phyloP scores from a whole-genome alignment of 2,797 vertebrate species.

The Anas capensis region DNA sequence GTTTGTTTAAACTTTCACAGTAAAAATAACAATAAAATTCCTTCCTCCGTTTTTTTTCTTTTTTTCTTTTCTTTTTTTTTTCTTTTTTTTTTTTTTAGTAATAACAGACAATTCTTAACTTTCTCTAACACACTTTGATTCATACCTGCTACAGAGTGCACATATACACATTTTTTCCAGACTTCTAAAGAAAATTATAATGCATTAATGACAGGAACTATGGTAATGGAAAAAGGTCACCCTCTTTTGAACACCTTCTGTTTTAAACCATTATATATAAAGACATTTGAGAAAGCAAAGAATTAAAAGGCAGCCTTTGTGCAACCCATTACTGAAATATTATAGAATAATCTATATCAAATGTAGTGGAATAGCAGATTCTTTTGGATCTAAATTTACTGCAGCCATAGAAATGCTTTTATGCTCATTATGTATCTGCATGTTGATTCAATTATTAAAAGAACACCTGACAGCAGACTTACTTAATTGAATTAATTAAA shows the following conservation, averaged over 20 bases:
- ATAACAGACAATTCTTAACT: constrained; percentile 81
- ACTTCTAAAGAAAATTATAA: constrained; percentile 89
- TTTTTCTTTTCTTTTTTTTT: not conserved
- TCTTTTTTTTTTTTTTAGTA: constrained; percentile 62
- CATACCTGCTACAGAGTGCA: constrained; percentile 81
- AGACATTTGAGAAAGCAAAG: constrained; percentile 87
- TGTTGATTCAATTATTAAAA: constrained; percentile 94
- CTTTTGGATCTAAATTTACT: constrained; percentile 90
- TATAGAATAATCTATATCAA: constrained; percentile 90
- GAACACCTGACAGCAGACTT: constrained; percentile 89
- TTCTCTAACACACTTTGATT: constrained; percentile 85
- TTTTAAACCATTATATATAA: constrained; percentile 88
- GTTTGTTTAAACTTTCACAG: constrained; percentile 74
- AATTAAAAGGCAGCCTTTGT: constrained; percentile 86
- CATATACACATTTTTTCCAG: constrained; percentile 82
- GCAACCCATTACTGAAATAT: constrained; percentile 88
- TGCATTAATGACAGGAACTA: constrained; percentile 89
- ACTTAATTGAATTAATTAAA: constrained; percentile 94
- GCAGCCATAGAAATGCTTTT: constrained; percentile 89
- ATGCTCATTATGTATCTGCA: constrained; percentile 89
- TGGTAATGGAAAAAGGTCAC: constrained; percentile 90
- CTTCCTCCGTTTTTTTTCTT: constrained; percentile 33
- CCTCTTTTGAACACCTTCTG: constrained; percentile 87
- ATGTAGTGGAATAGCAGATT: constrained; percentile 86
- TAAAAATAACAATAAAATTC: constrained; percentile 80